These are phyloP conservation scores for Antennarius striatus DNA, from an alignment of 2,113 vertebrate genomes.

Conservation along the genomic window DNA sequence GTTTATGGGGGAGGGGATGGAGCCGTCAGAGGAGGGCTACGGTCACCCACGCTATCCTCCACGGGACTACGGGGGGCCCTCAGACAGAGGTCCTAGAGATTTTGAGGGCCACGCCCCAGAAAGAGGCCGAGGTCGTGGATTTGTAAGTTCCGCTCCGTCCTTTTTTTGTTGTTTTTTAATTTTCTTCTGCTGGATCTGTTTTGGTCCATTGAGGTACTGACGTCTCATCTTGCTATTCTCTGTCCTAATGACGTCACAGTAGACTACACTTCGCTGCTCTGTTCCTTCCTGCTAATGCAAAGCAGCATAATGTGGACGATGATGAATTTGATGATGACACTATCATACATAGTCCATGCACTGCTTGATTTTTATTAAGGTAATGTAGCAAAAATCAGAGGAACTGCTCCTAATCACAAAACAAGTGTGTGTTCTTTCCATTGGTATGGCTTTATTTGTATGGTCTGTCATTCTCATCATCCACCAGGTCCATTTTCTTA, in stretches of 20 bases:
- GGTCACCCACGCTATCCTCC: slow-evolving; percentile 84
- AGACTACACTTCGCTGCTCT: slow-evolving; percentile 56
- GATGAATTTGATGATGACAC: slow-evolving; percentile 55
- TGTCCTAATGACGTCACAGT: slow-evolving; percentile 51
- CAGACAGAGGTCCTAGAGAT: slow-evolving; percentile 68
- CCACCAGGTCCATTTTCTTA: neutral
- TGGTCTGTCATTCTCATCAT: slow-evolving; percentile 5
- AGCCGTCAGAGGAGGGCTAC: slow-evolving; percentile 86
- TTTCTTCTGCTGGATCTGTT: slow-evolving; percentile 1
- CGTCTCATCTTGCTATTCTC: slow-evolving; percentile 46
- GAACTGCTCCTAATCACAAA: slow-evolving; percentile 33
- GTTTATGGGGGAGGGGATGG: slow-evolving; percentile 86
- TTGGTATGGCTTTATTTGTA: slow-evolving; percentile 10
- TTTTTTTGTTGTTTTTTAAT: neutral
- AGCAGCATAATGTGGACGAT: slow-evolving; percentile 60
- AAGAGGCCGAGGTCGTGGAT: slow-evolving; percentile 76
- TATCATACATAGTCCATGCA: slow-evolving; percentile 54
- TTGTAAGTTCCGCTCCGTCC: slow-evolving; percentile 67
- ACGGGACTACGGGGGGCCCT: slow-evolving; percentile 66
- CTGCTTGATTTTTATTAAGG: slow-evolving; percentile 59
- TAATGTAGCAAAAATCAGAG: slow-evolving; percentile 49
- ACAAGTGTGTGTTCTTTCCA: slow-evolving; percentile 23
- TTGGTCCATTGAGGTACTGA: slow-evolving; percentile 28
- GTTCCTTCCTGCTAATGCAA: slow-evolving; percentile 55
- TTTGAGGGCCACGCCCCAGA: slow-evolving; percentile 69